phyloP scores from a whole-genome alignment of 2,888 invertebrate genomes.

The Lobophora halterata region DNA sequence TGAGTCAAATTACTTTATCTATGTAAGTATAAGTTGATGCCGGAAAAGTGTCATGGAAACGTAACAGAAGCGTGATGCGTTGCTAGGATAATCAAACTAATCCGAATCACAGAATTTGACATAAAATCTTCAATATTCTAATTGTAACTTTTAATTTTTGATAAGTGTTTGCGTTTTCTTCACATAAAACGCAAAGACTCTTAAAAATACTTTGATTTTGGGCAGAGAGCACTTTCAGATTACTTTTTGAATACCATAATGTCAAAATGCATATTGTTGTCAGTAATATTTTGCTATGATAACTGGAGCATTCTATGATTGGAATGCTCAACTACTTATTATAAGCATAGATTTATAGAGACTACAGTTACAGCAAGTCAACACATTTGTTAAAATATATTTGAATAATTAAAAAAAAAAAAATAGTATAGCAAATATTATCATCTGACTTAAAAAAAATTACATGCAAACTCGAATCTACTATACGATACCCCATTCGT shows the following conservation, averaged over 20 bases:
- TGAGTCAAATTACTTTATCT: conserved; percentile 15
- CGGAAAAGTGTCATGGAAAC: conserved; percentile 15
- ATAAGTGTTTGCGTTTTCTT: too few relatives aligned
- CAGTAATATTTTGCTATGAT: not conserved
- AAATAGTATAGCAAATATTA: conserved; percentile 5
- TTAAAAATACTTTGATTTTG: too few relatives aligned
- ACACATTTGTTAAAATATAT: conserved; percentile 1
- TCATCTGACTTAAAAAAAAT: conserved; percentile 3
- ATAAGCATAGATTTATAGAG: conserved; percentile 36
- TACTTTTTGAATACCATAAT: too few relatives aligned
- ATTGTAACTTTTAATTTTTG: too few relatives aligned
- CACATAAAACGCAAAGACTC: too few relatives aligned
- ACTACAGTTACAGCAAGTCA: conserved; percentile 48
- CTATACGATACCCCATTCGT: conserved; percentile 28
- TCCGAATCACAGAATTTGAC: too few relatives aligned
- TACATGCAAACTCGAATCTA: conserved; percentile 19
- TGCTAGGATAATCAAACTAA: conserved; percentile 11
- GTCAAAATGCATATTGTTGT: conserved; percentile 13
- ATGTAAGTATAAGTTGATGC: conserved; percentile 13
- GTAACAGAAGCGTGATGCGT: conserved; percentile 16
- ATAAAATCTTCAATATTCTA: too few relatives aligned
- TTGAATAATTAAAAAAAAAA: not conserved
- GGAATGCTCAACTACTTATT: conserved; percentile 15
- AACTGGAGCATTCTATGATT: conserved; percentile 16
- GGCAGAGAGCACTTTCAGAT: too few relatives aligned